Conservation (phyloP, 2,797 vertebrate species). For the Spea hammondii region DNA sequence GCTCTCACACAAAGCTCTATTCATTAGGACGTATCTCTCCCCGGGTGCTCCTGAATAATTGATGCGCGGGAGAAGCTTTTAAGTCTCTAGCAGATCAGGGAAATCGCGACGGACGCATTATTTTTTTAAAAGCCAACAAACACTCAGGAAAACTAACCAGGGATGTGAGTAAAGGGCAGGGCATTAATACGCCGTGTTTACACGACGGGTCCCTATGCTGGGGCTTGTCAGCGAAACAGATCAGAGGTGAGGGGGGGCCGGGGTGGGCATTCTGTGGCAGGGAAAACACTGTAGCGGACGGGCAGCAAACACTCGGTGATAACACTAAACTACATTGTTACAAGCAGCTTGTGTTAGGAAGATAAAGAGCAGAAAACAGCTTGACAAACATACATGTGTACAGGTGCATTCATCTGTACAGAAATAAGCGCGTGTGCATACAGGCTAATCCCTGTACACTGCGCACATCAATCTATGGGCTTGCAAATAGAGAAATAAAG, state of each 20-base stretch:
- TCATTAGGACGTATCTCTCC: conserved; percentile 75
- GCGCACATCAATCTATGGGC: too few relatives aligned
- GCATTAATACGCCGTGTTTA: conserved; percentile 70
- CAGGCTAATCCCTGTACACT: too few relatives aligned
- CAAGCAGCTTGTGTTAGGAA: background rate
- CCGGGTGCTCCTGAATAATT: conserved; percentile 77
- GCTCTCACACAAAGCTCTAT: conserved; percentile 60
- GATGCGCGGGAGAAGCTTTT: conserved; percentile 71
- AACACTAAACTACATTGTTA: background rate
- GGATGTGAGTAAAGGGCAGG: conserved; percentile 68
- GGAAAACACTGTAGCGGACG: background rate
- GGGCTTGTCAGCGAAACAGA: conserved; percentile 54
- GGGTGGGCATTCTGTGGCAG: background rate
- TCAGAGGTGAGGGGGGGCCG: conserved; percentile 58
- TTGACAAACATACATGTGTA: background rate
- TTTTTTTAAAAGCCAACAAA: conserved; percentile 68
- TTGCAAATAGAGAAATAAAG: too few relatives aligned
- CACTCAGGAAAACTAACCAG: conserved; percentile 62
- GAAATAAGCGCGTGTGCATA: background rate
- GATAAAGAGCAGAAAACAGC: background rate
- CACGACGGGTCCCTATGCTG: conserved; percentile 62
- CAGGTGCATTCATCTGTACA: background rate
- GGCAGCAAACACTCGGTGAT: background rate
- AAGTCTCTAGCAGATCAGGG: conserved; percentile 62
- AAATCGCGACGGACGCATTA: conserved; percentile 61